Evolutionary conservation across 2,797 vertebrate genomes (phyloP), one percentile per base, ranked within the genome.

Genomic region (Pseudomugil tenellus): DNA sequence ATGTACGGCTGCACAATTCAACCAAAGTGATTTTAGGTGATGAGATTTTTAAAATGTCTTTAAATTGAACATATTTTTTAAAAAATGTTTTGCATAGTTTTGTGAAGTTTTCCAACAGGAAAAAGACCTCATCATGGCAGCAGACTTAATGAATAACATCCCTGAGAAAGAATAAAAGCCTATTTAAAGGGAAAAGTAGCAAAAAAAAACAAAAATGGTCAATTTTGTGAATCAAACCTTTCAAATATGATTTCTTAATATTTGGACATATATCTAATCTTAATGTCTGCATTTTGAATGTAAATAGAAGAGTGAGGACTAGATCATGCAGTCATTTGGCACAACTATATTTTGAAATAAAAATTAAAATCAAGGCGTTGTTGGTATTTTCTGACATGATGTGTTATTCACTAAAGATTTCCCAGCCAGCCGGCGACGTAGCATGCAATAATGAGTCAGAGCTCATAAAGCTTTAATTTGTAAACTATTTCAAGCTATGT

Each of bases 391-490:
- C 48, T 52, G 25, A 59, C 34, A 39, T 31, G 11, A 54, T 12
- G 31, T 46, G 23, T 61, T 54, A 59, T 54, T 54, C 41, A 61
- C 37, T 28, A 43, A 46, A 52, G 29, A 54, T 61, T 58, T 67
- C 64, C 32, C 54, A 28, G 55, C 43, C 55, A 58, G 43, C 32
- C 29, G 46, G 43, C 31, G 25, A 14, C 51, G n/a, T 6, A 9
- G 37, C 28, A 23, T 16, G 21, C 6, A 23, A 43, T 43, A 64
- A 43, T 43, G 19, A 58, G 17, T 58, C 41, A 57, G 14, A 6
- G 41, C 43, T 63, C 5, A 52, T 16, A 59, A 39, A 51, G 34
- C n/a, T 39, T 10, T 51, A 21, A 39, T 23, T 26, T 41, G 19
- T 41, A 31, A 59, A 59, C 39, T 52, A 32, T 28, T 41, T 59